Evolutionary conservation across 1,140 invertebrate species (phyloP).

Genomic region (Temnothorax curvispinosus): DNA sequence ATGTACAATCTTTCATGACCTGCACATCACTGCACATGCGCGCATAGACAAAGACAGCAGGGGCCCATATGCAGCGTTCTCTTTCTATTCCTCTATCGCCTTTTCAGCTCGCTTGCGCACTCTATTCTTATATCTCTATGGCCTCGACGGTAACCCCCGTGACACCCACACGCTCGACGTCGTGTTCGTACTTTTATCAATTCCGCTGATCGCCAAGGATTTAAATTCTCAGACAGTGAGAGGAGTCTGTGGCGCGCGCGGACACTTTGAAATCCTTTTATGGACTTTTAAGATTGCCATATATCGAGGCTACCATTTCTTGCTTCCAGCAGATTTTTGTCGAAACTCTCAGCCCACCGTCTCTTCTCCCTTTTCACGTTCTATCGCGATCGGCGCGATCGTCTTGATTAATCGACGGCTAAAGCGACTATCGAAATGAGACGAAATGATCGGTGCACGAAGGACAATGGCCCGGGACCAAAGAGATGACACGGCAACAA

Average conservation of each 20-base stretch:
- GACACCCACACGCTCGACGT: conserved; percentile 42
- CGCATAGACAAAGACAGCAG: too few species aligned
- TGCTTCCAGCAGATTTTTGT: conserved; percentile 25
- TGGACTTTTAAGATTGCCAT: neutral
- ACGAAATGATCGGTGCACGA: conserved; percentile 53
- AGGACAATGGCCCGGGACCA: conserved; percentile 70
- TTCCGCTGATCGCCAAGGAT: conserved; percentile 57
- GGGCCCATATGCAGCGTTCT: too few species aligned
- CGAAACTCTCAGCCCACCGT: neutral
- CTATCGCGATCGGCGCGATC: too few species aligned
- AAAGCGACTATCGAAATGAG: conserved; percentile 21
- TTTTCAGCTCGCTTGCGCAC: too few species aligned
- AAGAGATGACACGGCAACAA: conserved; percentile 83
- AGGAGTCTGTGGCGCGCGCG: neutral
- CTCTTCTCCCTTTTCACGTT: neutral
- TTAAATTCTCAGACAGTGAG: conserved; percentile 66
- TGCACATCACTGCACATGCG: too few species aligned
- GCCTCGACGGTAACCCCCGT: conserved; percentile 56
- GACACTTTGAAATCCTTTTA: neutral
- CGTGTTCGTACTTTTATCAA: conserved; percentile 47
- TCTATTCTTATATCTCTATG: too few species aligned
- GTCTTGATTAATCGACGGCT: conserved; percentile 39
- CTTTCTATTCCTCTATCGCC: too few species aligned
- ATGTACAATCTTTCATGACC: too few species aligned
- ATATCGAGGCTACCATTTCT: conserved; percentile 3